A percentile compares a stretch with the other conserved stretches of the same genome.
Evolutionary conservation across 2,113 vertebrate species (phyloP).

Genomic region (Natator depressus): DNA sequence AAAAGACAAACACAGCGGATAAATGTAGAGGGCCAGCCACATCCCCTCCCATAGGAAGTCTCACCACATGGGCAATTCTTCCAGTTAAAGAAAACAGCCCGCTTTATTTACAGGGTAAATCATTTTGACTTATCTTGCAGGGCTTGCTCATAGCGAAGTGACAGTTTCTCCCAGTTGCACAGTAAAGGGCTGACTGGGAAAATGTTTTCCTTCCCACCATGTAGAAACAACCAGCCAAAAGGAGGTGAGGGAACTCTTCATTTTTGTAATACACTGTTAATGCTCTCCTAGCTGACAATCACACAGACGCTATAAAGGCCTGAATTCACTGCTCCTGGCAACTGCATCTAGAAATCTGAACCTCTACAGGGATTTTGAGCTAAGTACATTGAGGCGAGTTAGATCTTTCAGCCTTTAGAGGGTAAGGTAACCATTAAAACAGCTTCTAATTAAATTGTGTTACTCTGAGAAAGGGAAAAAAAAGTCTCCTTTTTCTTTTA

Average conservation of each 20-base stretch:
- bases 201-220: slow-evolving; percentile 81
- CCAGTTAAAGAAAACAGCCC: slow-evolving; percentile 79
- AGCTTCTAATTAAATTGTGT: slow-evolving; percentile 2
- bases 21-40: slow-evolving; percentile 75
- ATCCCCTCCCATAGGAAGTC: slow-evolving; percentile 80
- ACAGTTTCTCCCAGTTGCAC: slow-evolving; percentile 77
- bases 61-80: slow-evolving; percentile 79
- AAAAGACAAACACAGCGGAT: slow-evolving; percentile 77
- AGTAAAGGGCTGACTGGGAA: slow-evolving; percentile 78
- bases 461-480: background rate
- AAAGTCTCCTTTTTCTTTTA: background rate
- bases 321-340: slow-evolving; percentile 70
- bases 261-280: slow-evolving; percentile 77
- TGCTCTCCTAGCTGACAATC: slow-evolving; percentile 73
- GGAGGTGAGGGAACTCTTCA: slow-evolving; percentile 69
- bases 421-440: slow-evolving; percentile 54
- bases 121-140: slow-evolving; percentile 79
- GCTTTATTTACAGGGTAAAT: slow-evolving; percentile 82
- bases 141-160: slow-evolving; percentile 73
- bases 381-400: slow-evolving; percentile 61
- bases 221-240: slow-evolving; percentile 77
- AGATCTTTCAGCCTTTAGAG: slow-evolving; percentile 67
- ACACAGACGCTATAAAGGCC: slow-evolving; percentile 55
- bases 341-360: slow-evolving; percentile 63
- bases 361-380: slow-evolving; percentile 67